Percentiles rank a stretch among this genome's conserved stretches.
Evolutionary conservation across 2,797 vertebrate species (phyloP).

Genomic region (Acipenser oxyrinchus): DNA sequence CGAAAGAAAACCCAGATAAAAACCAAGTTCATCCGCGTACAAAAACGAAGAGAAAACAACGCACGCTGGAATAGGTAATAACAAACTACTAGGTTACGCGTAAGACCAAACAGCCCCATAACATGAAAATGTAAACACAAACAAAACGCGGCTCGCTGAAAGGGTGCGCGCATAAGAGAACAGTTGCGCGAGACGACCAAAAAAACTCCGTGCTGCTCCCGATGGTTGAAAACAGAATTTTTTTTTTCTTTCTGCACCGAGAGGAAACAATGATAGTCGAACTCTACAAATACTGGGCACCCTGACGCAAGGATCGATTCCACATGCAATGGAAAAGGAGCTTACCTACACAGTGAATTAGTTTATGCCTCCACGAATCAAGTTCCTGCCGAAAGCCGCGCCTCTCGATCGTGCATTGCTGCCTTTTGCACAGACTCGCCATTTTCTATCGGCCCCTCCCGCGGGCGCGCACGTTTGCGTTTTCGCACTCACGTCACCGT

Average conservation of each 20-base stretch:
- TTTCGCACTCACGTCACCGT: conserved; percentile 58
- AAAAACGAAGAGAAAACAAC: too few species aligned
- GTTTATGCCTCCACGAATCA: conserved; percentile 86
- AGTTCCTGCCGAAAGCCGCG: conserved; percentile 87
- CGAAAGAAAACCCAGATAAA: conserved; percentile 46
- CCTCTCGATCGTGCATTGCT: conserved; percentile 85
- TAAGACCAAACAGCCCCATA: too few species aligned
- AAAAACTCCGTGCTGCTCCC: conserved; percentile 50
- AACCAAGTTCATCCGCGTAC: conserved; percentile 18
- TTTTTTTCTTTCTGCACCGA: background rate
- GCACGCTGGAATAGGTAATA: background rate
- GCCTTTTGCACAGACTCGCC: conserved; percentile 87
- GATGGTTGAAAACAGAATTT: conserved; percentile 33
- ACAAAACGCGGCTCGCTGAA: too few species aligned
- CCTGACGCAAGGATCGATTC: conserved; percentile 8
- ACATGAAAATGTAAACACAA: too few species aligned
- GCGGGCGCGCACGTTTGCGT: conserved; percentile 55
- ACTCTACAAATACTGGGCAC: conserved; percentile 21
- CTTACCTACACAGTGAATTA: conserved; percentile 93
- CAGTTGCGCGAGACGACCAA: conserved; percentile 45
- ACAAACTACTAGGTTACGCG: background rate
- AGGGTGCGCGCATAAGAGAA: conserved; percentile 32
- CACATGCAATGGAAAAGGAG: conserved; percentile 29
- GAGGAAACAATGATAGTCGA: conserved; percentile 29
- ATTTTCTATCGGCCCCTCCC: conserved; percentile 72